phyloP scores from a whole-genome alignment of 2,888 invertebrate genomes.

The Dolichopus griseipennis region DNA sequence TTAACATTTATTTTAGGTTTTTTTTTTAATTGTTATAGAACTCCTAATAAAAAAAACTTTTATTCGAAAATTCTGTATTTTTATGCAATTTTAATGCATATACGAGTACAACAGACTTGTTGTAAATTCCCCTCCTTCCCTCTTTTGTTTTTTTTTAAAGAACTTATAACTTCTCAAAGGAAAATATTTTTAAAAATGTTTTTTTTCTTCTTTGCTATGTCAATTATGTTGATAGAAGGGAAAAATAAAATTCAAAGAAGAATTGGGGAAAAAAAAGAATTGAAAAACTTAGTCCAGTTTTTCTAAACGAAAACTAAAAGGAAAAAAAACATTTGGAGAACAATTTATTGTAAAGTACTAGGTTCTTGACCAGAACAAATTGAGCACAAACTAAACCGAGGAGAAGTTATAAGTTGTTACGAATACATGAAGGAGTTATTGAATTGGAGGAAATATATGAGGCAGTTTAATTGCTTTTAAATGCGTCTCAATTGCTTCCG shows the following conservation, averaged over 20 bases:
- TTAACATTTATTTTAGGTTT: too few species aligned
- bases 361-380: too few species aligned
- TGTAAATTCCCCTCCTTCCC: neutral
- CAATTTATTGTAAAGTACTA: neutral
- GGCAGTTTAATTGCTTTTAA: too few species aligned
- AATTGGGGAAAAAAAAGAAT: neutral
- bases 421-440: too few species aligned
- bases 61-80: too few species aligned
- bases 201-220: neutral
- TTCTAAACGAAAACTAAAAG: neutral
- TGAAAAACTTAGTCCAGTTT: neutral
- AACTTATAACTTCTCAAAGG: neutral
- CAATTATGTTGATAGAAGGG: neutral
- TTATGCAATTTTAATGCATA: neutral
- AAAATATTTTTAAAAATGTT: neutral
- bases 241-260: neutral
- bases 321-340: neutral
- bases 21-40: too few species aligned
- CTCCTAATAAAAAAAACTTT: too few species aligned
- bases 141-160: neutral
- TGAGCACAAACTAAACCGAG: too few species aligned
- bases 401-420: too few species aligned
- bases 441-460: too few species aligned
- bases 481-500: too few species aligned
- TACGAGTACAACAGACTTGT: neutral